These are phyloP conservation scores for Macrosoma leucophasiata DNA, from an alignment of 2,888 invertebrate genomes.

Conservation along the genomic window DNA sequence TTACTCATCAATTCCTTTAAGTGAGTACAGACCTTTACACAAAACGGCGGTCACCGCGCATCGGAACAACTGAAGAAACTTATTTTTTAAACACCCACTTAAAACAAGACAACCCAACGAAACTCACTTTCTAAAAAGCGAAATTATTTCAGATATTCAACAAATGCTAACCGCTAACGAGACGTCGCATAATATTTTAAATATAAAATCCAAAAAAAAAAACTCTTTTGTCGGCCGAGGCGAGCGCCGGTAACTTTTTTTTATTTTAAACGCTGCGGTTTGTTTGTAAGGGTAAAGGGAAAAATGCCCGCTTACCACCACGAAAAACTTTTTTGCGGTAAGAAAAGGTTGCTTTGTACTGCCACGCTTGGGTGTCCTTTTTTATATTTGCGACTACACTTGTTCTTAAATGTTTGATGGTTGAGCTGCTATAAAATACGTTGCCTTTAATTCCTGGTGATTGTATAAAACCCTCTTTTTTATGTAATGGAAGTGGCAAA, in stretches of 20 bases:
- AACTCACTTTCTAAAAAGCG: slow-evolving; percentile 37
- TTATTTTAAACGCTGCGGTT: slow-evolving; percentile 65
- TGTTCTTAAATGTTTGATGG: too few species aligned
- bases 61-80: slow-evolving; percentile 36
- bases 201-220: slow-evolving; percentile 62
- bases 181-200: slow-evolving; percentile 68
- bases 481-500: too few species aligned
- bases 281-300: slow-evolving; percentile 63
- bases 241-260: slow-evolving; percentile 65
- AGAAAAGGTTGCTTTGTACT: slow-evolving; percentile 71
- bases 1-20: too few species aligned
- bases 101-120: slow-evolving; percentile 48
- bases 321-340: slow-evolving; percentile 71
- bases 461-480: too few species aligned
- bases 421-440: too few species aligned
- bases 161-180: slow-evolving; percentile 71
- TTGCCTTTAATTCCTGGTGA: too few species aligned
- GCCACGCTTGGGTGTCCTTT: too few species aligned
- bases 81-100: too few species aligned
- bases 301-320: slow-evolving; percentile 60
- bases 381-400: too few species aligned
- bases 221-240: slow-evolving; percentile 56
- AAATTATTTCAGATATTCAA: slow-evolving; percentile 71
- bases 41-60: too few species aligned
- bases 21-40: too few species aligned